Evolutionary conservation across 1,140 invertebrate species (phyloP), one percentile per base, ranked within the genome.

Genomic region (Grapholita molesta): DNA sequence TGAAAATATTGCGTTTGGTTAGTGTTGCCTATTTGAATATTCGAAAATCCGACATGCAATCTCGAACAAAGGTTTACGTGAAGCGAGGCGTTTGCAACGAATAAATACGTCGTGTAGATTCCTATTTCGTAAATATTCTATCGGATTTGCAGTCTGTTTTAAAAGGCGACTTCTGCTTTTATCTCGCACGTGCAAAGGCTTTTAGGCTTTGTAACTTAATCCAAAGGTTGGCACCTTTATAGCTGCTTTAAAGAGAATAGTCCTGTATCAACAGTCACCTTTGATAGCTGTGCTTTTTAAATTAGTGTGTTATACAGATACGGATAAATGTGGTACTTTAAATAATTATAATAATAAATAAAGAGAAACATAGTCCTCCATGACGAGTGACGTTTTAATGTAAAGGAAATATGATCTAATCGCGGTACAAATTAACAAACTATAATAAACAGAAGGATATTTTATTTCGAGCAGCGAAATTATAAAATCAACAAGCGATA

Each of bases 81-180:
- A 25, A 25, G 24, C n/a, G 6, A 30, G n/a, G 55, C 55, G 30
- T 15, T 28, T 25, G 55, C 24, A 61, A 25, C 11, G 24, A 30
- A 61, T 61, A 1, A 30, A 61, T 61, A 1, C 24, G 30, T 0
- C 55, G 55, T 61, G 55, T 28, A n/a, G n/a, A n/a, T n/a, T n/a
- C n/a, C n/a, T n/a, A 61, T 61, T 61, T 28, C 55, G 55, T 61
- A 25, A 61, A 61, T 28, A 61, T 57, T 57, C 53, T 57, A 57
- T 28, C 55, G 55, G 55, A 61, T 32, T 32, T 61, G n/a, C 8
- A 23, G 53, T 25, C 18, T 25, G 28, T 28, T 28, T 7, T 21
- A 48, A 48, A 48, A 48, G 18, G 21, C 42, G 21, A 42, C 12
- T 18, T n/a, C n/a, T n/a, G 18, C n/a, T 48, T 48, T 48, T 48